These are phyloP conservation scores for Tragelaphus imberbis DNA, from an alignment of 2,113 vertebrate genomes.

Conservation along the genomic window DNA sequence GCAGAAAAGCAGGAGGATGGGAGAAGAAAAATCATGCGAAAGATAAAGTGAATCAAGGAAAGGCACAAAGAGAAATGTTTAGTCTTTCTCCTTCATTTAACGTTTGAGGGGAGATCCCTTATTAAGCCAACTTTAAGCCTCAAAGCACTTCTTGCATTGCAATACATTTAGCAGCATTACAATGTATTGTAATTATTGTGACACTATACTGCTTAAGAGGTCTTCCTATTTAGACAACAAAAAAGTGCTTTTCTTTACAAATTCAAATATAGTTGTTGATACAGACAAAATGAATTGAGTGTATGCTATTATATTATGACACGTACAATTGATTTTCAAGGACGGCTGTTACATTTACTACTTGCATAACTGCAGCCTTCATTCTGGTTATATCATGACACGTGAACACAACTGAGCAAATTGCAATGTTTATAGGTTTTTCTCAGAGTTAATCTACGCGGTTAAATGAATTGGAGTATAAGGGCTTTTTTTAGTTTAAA, in stretches of 20 bases:
- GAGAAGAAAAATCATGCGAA: neutral
- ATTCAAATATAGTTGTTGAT: neutral
- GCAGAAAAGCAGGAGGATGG: neutral
- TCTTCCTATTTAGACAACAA: neutral
- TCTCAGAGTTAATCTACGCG: conserved; percentile 13
- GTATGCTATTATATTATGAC: neutral
- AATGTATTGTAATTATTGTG: neutral
- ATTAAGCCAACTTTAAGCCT: neutral
- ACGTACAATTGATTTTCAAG: neutral
- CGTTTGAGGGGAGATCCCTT: neutral
- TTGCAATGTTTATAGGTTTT: neutral
- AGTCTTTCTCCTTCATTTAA: neutral
- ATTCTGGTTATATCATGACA: neutral
- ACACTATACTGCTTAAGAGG: neutral
- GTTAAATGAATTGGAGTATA: conserved; percentile 23
- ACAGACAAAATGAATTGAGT: neutral
- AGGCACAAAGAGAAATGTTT: neutral
- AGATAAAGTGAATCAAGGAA: neutral
- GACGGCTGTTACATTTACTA: conserved; percentile 11
- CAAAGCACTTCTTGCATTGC: neutral
- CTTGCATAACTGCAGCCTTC: neutral
- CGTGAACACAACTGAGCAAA: neutral
- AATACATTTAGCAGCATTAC: neutral
- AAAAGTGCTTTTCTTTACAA: neutral
- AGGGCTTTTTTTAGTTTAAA: neutral